These are phyloP conservation scores for Dicaeum eximium DNA, from an alignment of 2,113 vertebrate species.

Conservation along the genomic window DNA sequence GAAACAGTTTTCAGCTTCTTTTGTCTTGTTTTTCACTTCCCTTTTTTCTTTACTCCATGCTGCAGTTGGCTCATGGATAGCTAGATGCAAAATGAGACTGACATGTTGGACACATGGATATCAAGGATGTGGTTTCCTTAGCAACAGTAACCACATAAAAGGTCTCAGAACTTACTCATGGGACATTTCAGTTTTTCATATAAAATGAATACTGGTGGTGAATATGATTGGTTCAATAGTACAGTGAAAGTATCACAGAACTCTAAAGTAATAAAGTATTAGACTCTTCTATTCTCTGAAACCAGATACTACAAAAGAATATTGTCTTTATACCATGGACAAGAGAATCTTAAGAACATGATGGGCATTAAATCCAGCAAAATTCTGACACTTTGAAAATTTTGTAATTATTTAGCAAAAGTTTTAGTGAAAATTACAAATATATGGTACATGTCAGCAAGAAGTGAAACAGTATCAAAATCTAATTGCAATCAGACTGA, in stretches of 20 bases:
- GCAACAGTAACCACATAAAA: conserved; percentile 77
- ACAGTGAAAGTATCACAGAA: conserved; percentile 17
- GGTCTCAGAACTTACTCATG: conserved; percentile 75
- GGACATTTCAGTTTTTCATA: conserved; percentile 73
- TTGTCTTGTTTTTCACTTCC: conserved; percentile 35
- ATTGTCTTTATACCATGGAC: not conserved
- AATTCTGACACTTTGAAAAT: not conserved
- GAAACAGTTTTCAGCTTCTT: conserved; percentile 22
- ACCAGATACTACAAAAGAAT: not conserved
- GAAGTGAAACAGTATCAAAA: not conserved
- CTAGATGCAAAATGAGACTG: conserved; percentile 73
- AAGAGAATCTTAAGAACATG: not conserved
- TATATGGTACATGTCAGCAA: not conserved
- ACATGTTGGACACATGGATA: conserved; percentile 74
- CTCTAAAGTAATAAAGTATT: not conserved
- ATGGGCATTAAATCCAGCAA: not conserved
- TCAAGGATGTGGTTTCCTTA: conserved; percentile 78
- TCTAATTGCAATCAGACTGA: not conserved
- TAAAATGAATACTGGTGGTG: conserved; percentile 65
- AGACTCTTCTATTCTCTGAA: not conserved
- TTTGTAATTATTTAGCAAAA: not conserved
- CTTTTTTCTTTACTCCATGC: conserved; percentile 40
- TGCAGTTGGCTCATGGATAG: conserved; percentile 62
- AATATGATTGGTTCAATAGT: conserved; percentile 58
- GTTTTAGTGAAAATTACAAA: not conserved